Conservation (phyloP, 35 echinoderm and acorn worm species). For the Nesometra sesokonis region DNA sequence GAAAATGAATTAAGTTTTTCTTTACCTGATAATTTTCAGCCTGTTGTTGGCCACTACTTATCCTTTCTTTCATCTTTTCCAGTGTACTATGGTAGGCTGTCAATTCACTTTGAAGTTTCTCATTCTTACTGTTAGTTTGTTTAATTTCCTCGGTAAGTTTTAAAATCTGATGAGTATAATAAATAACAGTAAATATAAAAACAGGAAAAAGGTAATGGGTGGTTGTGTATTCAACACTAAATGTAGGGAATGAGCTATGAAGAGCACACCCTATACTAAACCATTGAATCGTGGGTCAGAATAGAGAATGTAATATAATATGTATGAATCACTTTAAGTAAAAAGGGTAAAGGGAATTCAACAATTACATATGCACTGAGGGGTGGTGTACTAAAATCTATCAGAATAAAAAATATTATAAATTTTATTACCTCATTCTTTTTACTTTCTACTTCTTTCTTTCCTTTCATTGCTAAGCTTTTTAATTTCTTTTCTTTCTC, state of each 20-base stretch:
- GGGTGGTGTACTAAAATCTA: no score
- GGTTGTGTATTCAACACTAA: no score
- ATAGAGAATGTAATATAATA: no score
- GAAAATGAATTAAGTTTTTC: no score
- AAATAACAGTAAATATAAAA: neutral
- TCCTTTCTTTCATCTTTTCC: constrained; percentile 20
- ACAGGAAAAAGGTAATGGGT: no score
- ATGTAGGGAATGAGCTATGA: no score
- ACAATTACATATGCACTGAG: no score
- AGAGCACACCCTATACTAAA: no score
- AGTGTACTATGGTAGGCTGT: neutral
- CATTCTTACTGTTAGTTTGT: neutral
- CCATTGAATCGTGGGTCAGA: no score
- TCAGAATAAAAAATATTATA: no score
- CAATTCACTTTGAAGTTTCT: constrained; percentile 28
- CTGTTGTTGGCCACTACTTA: constrained; percentile 43
- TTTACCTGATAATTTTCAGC: constrained; percentile 63
- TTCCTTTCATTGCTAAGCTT: constrained; percentile 70
- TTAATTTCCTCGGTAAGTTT: neutral
- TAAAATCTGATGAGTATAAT: neutral
- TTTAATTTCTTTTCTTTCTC: constrained; percentile 84
- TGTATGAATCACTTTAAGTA: no score
- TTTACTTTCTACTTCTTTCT: constrained; percentile 67
- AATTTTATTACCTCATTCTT: constrained; percentile 99
- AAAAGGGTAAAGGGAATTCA: no score